Evolutionary conservation across 2,113 vertebrate genomes (phyloP), one percentile per base, ranked within the genome.

Genomic region (Laterallus jamaicensis): DNA sequence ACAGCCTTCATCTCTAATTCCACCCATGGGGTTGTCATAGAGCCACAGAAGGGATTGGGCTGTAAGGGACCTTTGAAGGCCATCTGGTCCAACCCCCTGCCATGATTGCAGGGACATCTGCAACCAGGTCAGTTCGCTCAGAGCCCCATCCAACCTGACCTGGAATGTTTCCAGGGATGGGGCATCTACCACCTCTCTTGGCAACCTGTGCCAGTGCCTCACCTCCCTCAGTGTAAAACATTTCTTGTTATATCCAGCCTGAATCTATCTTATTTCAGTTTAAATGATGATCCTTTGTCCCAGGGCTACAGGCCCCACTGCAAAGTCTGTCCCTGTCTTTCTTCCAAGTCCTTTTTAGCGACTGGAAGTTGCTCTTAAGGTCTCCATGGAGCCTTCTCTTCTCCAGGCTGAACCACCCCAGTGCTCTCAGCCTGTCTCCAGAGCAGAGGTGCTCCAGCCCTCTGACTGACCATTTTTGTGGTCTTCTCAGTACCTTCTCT

Each of bases 61-160:
- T 2, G 56, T 35, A 67, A 83, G 7, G 15, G 26, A 16, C 12
- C 11, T 39, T 5, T 8, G 1, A 17, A 44, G 20, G 0, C 0
- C n/a, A 25, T 2, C 7, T 0, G 8, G 15, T 20, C 12, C 2
- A 31, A 7, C 12, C 11, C 22, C 15, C 11, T 62, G 49, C 58
- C 5, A 10, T 1, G 4, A 1, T 35, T 35, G 24, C 29, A 68
- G 54, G 52, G 49, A 28, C 39, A 19, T 2, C 44, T 66, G 2
- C 35, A 16, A 15, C 16, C 1, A 0, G 3, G 26, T 20, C 49
- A 88, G 19, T 5, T 0, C 39, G 5, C 49, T 29, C 35, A 49
- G 21, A 49, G 21, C 22, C 19, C 54, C 0, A 0, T 40, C 54
- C 78, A 68, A 0, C 37, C n/a, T 42, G 49, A 1, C 17, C 17